Evolutionary conservation across 2,888 invertebrate species (phyloP), one percentile per base, ranked within the genome.

Genomic region (Digitonthophagus gazella): DNA sequence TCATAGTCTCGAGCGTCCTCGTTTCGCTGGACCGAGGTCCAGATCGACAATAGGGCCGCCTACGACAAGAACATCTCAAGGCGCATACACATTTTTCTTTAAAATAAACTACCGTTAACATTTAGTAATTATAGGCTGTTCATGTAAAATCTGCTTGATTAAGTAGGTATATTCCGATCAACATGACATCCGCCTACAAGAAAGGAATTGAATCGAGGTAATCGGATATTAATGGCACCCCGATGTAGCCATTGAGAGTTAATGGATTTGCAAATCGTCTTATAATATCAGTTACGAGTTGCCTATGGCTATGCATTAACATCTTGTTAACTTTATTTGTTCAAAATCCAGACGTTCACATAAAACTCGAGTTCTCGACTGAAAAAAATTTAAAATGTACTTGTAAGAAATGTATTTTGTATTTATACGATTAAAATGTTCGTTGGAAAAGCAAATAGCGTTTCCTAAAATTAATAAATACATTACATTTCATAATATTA

Each of bases 31-130:
- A 18, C 58, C 15, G 58, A 15, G 58, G 58, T 16, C 15, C 58
- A 58, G 15, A 58, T 58, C 58, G 16, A 61, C 61, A 61, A 61
- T 61, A 61, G 61, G 61, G 61, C 18, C 61, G 61, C 61, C 61
- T 20, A 61, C 61, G 18, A 44, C 61, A 16, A 61, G 19, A 61
- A 61, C 18, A 61, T 61, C 20, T 61, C 61, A 61, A 61, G 14
- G 15, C 57, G 57, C 15, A 11, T 44, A 2, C 28, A 44, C 28
- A 44, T 44, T 44, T n/a, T 44, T 44, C 28, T 44, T 11, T 44
- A 44, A 4, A 22, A 8, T 44, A 2, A 44, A 44, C 6, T 11
- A 44, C 6, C 22, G 6, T n/a, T n/a, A n/a, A n/a, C n/a, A n/a
- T n/a, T n/a, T n/a, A n/a, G n/a, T n/a, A n/a, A n/a, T n/a, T n/a